Conservation (phyloP, 2,888 invertebrate species). For the Aleiodes testaceus region DNA sequence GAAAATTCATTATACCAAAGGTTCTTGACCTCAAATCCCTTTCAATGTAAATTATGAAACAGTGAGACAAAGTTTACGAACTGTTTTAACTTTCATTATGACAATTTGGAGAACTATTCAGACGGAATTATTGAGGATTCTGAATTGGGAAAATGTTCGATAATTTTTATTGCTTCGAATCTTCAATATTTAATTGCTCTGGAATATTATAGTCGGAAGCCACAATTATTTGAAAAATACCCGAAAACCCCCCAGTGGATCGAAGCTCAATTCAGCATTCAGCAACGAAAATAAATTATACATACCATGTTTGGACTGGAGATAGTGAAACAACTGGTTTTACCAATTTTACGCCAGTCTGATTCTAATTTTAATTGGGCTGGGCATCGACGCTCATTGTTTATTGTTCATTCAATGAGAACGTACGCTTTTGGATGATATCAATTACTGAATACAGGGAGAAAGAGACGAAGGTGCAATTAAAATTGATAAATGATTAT, state of each 20-base stretch:
- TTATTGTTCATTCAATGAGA: slow-evolving; percentile 13
- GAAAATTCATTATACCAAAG: not conserved
- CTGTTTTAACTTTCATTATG: not conserved
- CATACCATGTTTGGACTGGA: not conserved
- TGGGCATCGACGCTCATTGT: slow-evolving; percentile 11
- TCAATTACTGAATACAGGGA: slow-evolving; percentile 6
- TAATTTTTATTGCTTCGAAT: too few relatives aligned
- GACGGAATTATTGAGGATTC: not conserved
- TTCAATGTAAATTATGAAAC: not conserved
- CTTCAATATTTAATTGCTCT: not conserved
- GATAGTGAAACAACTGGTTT: slow-evolving; percentile 9
- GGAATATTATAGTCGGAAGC: too few relatives aligned
- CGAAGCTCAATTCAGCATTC: too few relatives aligned
- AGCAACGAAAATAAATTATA: too few relatives aligned
- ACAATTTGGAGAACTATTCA: not conserved
- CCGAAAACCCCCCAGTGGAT: too few relatives aligned
- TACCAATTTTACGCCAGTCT: slow-evolving; percentile 17
- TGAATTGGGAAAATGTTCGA: too few relatives aligned
- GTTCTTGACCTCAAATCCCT: slow-evolving; percentile 16
- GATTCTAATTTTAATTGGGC: slow-evolving; percentile 9
- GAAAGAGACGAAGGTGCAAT: not conserved
- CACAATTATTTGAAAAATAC: too few relatives aligned
- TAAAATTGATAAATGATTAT: slow-evolving; percentile 4
- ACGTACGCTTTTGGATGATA: not conserved
- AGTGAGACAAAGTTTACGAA: not conserved